These are phyloP conservation scores for Ceraclea dissimilis DNA, from an alignment of 2,888 invertebrate genomes.

Conservation along the genomic window DNA sequence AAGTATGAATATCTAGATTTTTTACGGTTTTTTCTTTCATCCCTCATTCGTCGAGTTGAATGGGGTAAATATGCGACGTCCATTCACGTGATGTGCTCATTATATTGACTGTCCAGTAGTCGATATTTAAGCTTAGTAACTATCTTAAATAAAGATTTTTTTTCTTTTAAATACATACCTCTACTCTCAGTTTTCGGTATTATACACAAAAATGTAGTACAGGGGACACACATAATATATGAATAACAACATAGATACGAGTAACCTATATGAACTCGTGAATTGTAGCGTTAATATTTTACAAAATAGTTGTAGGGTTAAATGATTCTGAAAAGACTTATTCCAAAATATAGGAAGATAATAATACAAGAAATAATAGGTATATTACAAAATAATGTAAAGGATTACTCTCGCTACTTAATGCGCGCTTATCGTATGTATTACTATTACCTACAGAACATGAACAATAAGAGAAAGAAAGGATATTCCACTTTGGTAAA, in stretches of 20 bases:
- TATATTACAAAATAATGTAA: conserved; percentile 6
- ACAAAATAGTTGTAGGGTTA: conserved; percentile 19
- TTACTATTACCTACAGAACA: too few relatives aligned
- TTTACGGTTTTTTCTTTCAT: too few relatives aligned
- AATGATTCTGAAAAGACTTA: conserved; percentile 17
- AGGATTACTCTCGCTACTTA: conserved; percentile 17
- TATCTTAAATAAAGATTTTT: too few relatives aligned
- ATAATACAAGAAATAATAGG: background rate
- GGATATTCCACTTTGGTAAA: background rate
- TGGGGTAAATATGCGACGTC: too few relatives aligned
- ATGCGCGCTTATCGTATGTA: background rate
- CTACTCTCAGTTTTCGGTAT: too few relatives aligned
- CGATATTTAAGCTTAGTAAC: too few relatives aligned
- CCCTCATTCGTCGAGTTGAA: too few relatives aligned
- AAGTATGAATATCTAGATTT: too few relatives aligned
- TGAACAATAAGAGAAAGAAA: conserved; percentile 1
- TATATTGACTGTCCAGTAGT: too few relatives aligned
- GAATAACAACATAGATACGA: background rate
- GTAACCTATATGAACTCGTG: background rate
- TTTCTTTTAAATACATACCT: too few relatives aligned
- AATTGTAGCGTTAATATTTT: conserved; percentile 10
- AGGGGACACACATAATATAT: background rate
- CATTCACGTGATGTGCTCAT: too few relatives aligned
- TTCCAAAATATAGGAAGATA: background rate
- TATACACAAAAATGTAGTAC: too few relatives aligned